Evolutionary conservation across 2,113 vertebrate genomes (phyloP).

Genomic region (Setophaga petechia): DNA sequence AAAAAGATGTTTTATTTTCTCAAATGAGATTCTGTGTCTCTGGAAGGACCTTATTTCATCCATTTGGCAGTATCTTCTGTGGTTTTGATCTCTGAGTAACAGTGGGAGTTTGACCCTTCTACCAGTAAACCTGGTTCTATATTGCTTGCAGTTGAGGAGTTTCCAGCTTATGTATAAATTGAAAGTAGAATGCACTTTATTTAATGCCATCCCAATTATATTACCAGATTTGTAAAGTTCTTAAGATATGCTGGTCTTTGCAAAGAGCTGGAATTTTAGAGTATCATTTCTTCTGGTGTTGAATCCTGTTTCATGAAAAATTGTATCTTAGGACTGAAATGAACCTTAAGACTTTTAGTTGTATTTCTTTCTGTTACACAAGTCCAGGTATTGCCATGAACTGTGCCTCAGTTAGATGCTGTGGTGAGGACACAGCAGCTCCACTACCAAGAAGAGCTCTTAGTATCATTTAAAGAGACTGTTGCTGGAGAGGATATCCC

Average conservation of each 20-base stretch:
- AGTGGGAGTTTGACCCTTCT: not conserved
- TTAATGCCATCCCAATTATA: not conserved
- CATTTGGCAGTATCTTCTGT: not conserved
- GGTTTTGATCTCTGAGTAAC: not conserved
- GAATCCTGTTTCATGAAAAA: not conserved
- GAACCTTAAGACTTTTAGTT: not conserved
- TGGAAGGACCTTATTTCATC: not conserved
- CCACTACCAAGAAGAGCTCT: not conserved
- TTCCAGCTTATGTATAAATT: not conserved
- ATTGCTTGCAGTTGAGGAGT: not conserved
- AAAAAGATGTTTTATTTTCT: not conserved
- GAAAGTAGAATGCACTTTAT: not conserved
- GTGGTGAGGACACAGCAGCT: not conserved
- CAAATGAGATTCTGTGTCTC: not conserved
- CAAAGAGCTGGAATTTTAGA: not conserved
- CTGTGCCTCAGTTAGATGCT: not conserved
- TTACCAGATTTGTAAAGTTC: not conserved
- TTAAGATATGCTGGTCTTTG: not conserved
- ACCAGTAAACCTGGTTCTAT: not conserved
- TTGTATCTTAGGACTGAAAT: not conserved
- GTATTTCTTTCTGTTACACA: not conserved
- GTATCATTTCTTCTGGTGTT: not conserved
- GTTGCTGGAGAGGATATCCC: not conserved
- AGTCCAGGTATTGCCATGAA: not conserved
- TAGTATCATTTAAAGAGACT: not conserved